phyloP scores from a whole-genome alignment of 2,797 vertebrate genomes.

The Tympanoctomys barrerae region DNA sequence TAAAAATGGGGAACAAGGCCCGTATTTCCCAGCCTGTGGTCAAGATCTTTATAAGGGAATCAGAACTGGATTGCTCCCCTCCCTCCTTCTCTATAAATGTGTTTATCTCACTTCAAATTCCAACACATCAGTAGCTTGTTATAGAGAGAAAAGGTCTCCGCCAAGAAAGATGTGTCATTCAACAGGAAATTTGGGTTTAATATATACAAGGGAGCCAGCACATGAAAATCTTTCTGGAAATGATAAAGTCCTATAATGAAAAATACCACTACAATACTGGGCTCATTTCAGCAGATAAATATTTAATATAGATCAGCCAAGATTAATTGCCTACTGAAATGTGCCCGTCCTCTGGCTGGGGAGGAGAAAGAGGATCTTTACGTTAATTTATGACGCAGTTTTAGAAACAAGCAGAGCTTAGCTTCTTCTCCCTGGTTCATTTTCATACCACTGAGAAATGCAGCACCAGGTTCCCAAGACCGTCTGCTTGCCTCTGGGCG shows the following conservation, averaged over 20 bases:
- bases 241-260: slow-evolving; percentile 89
- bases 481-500: slow-evolving; percentile 82
- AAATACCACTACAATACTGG: slow-evolving; percentile 88
- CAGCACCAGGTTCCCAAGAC: slow-evolving; percentile 82
- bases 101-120: slow-evolving; percentile 88
- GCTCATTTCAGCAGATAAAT: slow-evolving; percentile 89
- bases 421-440: slow-evolving; percentile 50
- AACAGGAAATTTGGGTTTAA: slow-evolving; percentile 86
- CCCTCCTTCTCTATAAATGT: slow-evolving; percentile 86
- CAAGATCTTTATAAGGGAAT: slow-evolving; percentile 83
- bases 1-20: neutral
- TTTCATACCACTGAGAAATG: slow-evolving; percentile 70
- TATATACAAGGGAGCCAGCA: slow-evolving; percentile 76
- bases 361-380: slow-evolving; percentile 85
- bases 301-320: slow-evolving; percentile 91
- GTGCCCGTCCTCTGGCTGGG: slow-evolving; percentile 81
- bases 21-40: slow-evolving; percentile 77
- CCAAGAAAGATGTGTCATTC: slow-evolving; percentile 82
- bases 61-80: slow-evolving; percentile 80
- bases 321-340: slow-evolving; percentile 89
- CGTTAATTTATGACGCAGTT: slow-evolving; percentile 86
- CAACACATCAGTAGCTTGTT: slow-evolving; percentile 87
- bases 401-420: slow-evolving; percentile 85
- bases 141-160: slow-evolving; percentile 86
- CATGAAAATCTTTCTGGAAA: slow-evolving; percentile 87